Evolutionary conservation across 2,888 invertebrate species (phyloP), one percentile per base, ranked within the genome.

Genomic region (Metalampra italica): DNA sequence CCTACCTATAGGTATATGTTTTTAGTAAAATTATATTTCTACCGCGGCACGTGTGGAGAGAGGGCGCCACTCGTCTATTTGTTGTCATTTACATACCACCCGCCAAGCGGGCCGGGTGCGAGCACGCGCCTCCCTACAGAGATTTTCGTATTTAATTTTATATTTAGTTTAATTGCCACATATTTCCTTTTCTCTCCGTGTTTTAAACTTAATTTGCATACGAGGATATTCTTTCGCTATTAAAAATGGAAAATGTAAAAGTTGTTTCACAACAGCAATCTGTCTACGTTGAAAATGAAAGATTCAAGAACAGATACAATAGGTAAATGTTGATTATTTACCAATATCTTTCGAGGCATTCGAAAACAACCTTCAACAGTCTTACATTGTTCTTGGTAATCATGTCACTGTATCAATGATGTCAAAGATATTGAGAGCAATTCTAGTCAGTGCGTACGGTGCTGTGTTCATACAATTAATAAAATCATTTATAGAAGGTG

Each of bases 71-170:
- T 75, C 64, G 60, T 71, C 74, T 76, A 71, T 78, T 81, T 81
- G 65, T 64, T 52, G 62, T 67, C 74, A 85, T 85, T 85, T 77
- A 75, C 84, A 85, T 85, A 82, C 62, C 56, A 62, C 57, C 67
- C 69, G 71, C 61, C 60, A 59, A 47, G 52, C 55, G 59, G 45
- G 49, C 47, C 51, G 38, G 44, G 46, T 49, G 62, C 62, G 53
- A 64, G 56, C 63, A 64, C 61, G 55, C 54, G 43, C 9, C 40
- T n/a, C 11, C 32, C 59, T 78, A 82, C 79, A 78, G 75, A 71
- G 71, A 78, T 82, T 80, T 80, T 83, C 76, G 81, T 83, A 84
- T 82, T 83, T 78, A 81, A 83, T 83, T 80, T 75, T 76, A 74
- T 77, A 67, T 81, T 81, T 80, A 76, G 75, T 80, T 69, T 82